These are phyloP conservation scores for Selenia dentaria DNA, from an alignment of 2,888 invertebrate species.

Conservation along the genomic window DNA sequence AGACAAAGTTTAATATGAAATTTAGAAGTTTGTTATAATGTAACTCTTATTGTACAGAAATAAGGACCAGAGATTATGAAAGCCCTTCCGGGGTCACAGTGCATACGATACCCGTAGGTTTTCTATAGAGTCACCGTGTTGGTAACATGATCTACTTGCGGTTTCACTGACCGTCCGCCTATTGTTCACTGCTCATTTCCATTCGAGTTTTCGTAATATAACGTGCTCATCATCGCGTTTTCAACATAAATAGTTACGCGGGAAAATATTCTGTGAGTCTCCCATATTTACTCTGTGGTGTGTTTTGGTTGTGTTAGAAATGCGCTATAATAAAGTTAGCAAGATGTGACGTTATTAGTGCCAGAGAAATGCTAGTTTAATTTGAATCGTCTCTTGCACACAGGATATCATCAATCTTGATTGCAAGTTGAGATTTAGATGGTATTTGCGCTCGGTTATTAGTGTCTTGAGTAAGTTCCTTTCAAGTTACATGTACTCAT, in stretches of 20 bases:
- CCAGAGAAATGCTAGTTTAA: constrained; percentile 29
- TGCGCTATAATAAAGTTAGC: constrained; percentile 5
- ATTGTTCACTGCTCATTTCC: constrained; percentile 45
- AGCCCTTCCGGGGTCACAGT: constrained; percentile 28
- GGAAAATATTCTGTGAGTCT: constrained; percentile 10
- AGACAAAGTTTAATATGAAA: constrained; percentile 22
- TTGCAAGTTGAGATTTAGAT: constrained; percentile 30
- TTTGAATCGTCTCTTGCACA: constrained; percentile 25
- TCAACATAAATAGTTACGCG: constrained; percentile 27
- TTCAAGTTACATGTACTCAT: background rate
- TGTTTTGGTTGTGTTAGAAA: constrained; percentile 3
- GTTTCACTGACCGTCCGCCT: constrained; percentile 42
- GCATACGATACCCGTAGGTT: constrained; percentile 34
- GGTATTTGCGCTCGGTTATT: constrained; percentile 23
- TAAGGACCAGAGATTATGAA: constrained; percentile 21
- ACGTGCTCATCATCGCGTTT: constrained; percentile 33
- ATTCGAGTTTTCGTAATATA: constrained; percentile 49
- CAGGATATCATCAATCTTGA: constrained; percentile 38
- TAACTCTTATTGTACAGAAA: constrained; percentile 12
- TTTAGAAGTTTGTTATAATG: constrained; percentile 8
- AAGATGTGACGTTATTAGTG: constrained; percentile 19
- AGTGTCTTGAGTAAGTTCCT: constrained; percentile 13
- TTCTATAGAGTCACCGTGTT: constrained; percentile 25
- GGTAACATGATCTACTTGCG: constrained; percentile 46
- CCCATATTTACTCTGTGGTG: background rate